Evolutionary conservation across 1,140 invertebrate genomes (phyloP), one percentile per base, ranked within the genome.

Genomic region (Platorchestia sp.): DNA sequence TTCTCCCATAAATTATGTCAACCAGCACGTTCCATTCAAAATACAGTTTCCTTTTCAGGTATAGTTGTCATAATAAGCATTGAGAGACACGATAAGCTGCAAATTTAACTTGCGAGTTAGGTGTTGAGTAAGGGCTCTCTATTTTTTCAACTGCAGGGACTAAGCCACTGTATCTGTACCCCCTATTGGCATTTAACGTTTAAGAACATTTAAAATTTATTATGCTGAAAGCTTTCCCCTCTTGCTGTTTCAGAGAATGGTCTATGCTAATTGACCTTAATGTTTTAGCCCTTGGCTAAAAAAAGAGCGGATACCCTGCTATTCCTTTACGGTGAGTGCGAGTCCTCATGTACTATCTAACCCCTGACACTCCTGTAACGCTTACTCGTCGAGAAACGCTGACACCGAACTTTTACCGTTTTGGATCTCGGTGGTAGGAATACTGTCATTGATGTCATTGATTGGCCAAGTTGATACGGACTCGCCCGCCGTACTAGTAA

Each of bases 191-290:
- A 95, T 93, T 95, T 91, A 59, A 47, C 89, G 59, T 91, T 53
- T 91, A 95, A 91, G 95, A 53, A 93, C 44, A 95, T 44, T 95
- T 45, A 75, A 43, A 45, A 95, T 95, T 95, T 51, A 3, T 96
- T 75, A 95, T 96, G 95, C 95, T 96, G 59, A 95, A 96, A 96
- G 95, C 93, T 95, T 89, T 96, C 96, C 59, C 95, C 93, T 96
- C 96, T 96, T 96, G 95, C 96, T 91, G 95, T 96, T 96, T 96
- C 96, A 96, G 96, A 96, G 95, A 96, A 96, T 96, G 96, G 96
- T 95, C 96, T 96, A 91, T 95, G 95, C 95, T 96, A 96, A 96
- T 95, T 96, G 96, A 95, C 96, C 91, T 95, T 96, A 95, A 95
- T 95, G 95, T 96, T 96, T 96, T 95, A 95, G 95, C 95, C 96